Conservation (phyloP, 2,888 invertebrate genomes). For the Agapostemon virescens region DNA sequence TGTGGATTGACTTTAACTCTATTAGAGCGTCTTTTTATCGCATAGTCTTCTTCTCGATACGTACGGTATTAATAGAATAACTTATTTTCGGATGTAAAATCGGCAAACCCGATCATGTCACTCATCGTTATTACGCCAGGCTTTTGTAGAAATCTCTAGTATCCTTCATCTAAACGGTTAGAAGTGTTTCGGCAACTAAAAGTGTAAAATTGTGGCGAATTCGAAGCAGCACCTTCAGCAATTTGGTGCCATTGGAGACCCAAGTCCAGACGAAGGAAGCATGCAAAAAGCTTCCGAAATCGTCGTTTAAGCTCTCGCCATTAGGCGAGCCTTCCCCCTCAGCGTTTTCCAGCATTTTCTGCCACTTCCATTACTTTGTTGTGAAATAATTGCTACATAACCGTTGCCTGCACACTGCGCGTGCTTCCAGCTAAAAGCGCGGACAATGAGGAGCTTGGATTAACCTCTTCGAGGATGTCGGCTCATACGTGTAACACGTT, state of each 20-base stretch:
- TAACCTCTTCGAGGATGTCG: constrained; percentile 19
- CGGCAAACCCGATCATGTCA: too few species aligned
- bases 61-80: too few species aligned
- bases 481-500: background rate
- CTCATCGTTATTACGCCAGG: too few species aligned
- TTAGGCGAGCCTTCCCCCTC: constrained; percentile 52
- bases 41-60: too few species aligned
- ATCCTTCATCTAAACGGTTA: background rate
- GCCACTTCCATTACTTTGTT: constrained; percentile 50
- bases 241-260: background rate
- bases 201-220: background rate
- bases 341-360: constrained; percentile 44
- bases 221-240: background rate
- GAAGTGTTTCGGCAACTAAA: background rate
- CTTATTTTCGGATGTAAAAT: too few species aligned
- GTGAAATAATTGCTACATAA: constrained; percentile 62
- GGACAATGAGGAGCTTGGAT: constrained; percentile 58
- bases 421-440: constrained; percentile 52
- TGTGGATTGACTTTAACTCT: background rate
- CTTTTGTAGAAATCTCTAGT: too few species aligned
- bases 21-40: background rate
- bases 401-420: constrained; percentile 44
- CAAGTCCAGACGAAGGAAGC: background rate
- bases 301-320: constrained; percentile 51
- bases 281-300: constrained; percentile 41